Percentiles rank a stretch among this genome's conserved stretches.
phyloP scores from a whole-genome alignment of 2,113 vertebrate species.

The Tapirus terrestris region DNA sequence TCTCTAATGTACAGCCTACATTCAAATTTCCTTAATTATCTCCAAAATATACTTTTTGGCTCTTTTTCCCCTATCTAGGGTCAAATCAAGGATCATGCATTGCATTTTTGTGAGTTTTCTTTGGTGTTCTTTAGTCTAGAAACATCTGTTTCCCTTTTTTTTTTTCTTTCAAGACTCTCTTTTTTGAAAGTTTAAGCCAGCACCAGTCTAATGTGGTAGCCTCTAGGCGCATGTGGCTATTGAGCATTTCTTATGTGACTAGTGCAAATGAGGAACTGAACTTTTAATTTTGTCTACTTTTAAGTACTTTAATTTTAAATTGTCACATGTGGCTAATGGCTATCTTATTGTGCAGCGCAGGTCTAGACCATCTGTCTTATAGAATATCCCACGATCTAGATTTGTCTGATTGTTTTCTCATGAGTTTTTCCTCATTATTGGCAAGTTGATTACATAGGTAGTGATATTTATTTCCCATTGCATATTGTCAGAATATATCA shows the following conservation, averaged over 20 bases:
- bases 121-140: not conserved
- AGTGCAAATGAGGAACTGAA: not conserved
- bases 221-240: not conserved
- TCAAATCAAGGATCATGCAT: not conserved
- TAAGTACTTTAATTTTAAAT: constrained; percentile 22
- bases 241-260: not conserved
- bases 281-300: constrained; percentile 13
- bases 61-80: not conserved
- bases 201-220: not conserved
- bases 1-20: not conserved
- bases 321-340: not conserved
- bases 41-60: not conserved
- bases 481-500: constrained; percentile 3
- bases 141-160: not conserved
- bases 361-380: not conserved
- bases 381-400: not conserved
- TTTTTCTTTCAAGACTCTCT: not conserved
- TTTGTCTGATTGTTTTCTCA: not conserved
- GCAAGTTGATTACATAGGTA: not conserved
- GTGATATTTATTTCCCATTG: not conserved
- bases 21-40: not conserved
- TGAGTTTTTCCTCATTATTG: not conserved
- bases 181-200: not conserved
- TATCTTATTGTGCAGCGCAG: not conserved
- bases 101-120: not conserved